Evolutionary conservation across 1,140 invertebrate species (phyloP).

Genomic region (Drosophila seguyi): DNA sequence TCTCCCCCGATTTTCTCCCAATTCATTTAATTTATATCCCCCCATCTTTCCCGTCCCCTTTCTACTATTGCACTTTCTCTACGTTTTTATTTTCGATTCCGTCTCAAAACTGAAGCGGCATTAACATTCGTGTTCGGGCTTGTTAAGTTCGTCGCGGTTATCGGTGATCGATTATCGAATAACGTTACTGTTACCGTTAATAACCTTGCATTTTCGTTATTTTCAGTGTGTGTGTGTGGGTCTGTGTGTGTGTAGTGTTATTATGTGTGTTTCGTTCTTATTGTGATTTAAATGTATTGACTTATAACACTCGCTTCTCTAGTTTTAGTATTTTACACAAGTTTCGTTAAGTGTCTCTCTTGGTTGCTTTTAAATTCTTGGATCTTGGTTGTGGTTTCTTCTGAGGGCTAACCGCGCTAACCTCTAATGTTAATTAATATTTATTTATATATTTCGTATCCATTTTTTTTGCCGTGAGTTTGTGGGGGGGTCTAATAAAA

Average conservation of each 20-base stretch:
- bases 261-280: conserved; percentile 6
- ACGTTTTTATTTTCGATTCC: conserved; percentile 8
- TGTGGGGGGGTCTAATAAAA: conserved; percentile 42
- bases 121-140: conserved; percentile 7
- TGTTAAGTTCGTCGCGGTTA: conserved; percentile 4
- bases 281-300: conserved; percentile 34
- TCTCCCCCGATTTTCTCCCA: conserved; percentile 16
- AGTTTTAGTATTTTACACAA: conserved; percentile 51
- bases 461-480: conserved; percentile 23
- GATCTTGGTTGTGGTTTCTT: conserved; percentile 32
- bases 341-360: conserved; percentile 46
- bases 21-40: neutral
- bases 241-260: neutral
- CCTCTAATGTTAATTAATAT: conserved; percentile 49
- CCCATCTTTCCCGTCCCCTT: neutral
- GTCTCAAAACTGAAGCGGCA: conserved; percentile 8
- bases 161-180: conserved; percentile 9
- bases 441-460: conserved; percentile 50
- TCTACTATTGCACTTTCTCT: conserved; percentile 21
- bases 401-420: conserved; percentile 28
- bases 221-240: conserved; percentile 1
- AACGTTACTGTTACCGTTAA: conserved; percentile 15
- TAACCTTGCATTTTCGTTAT: conserved; percentile 6
- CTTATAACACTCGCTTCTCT: conserved; percentile 34
- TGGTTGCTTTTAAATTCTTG: conserved; percentile 51